These are phyloP conservation scores for Arctopsyche grandis DNA, from an alignment of 1,140 invertebrate genomes.

Conservation along the genomic window DNA sequence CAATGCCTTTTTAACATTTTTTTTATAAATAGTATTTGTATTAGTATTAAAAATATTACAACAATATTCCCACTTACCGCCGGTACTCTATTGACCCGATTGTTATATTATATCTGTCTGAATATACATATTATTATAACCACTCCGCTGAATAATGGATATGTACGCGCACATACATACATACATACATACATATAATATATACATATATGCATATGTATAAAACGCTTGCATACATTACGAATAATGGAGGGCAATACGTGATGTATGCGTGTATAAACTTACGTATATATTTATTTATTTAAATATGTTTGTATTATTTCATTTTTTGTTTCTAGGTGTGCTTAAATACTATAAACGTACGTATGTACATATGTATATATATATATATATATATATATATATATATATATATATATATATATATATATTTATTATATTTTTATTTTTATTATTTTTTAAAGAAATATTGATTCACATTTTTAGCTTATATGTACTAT, in stretches of 20 bases:
- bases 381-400: no score
- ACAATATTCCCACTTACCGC: conserved; percentile 10
- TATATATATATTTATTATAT: no score
- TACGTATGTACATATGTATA: no score
- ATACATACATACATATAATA: no score
- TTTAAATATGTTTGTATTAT: no score
- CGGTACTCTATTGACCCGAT: conserved; percentile 33
- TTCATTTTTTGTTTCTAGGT: no score
- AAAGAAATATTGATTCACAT: no score
- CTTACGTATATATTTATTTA: no score
- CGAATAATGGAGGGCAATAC: background rate
- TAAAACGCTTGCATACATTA: background rate
- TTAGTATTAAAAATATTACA: conserved; percentile 26
- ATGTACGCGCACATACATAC: background rate
- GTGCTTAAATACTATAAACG: no score
- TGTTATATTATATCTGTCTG: conserved; percentile 27
- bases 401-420: no score
- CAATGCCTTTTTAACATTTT: conserved; percentile 33
- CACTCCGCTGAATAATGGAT: conserved; percentile 16
- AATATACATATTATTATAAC: conserved; percentile 6
- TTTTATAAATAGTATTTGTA: conserved; percentile 4
- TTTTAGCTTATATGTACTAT: no score
- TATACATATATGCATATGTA: background rate
- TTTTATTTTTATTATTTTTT: no score
- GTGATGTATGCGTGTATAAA: background rate